Base-by-base conservation (phyloP, 2,113 vertebrate genomes). In the Mirza zaza region DNA sequence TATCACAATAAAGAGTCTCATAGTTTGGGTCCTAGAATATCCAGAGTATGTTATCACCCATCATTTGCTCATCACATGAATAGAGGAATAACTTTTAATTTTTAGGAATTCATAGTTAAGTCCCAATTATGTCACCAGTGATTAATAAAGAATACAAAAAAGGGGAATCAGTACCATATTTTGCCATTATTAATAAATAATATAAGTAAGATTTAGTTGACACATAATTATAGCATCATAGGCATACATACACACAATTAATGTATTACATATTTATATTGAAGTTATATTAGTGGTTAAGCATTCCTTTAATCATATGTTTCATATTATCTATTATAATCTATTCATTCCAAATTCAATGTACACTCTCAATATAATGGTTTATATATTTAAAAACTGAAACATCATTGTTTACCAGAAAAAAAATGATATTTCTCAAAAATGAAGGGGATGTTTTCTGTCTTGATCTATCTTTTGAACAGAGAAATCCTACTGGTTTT, bases 401-500 rank as follows among this genome's bases (percentile, higher is more conserved):
- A 34, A 95, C 23, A 10, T 27, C 52, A 8, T 84, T 96, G 10
- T 97, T 96, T 94, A 67, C 25, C 4, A 80, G 52, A 76, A 76
- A 75, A 42, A 42, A 48, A 42, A 45, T 4, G 79, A 65, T 57
- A 82, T 17, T 79, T 89, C 50, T 93, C 32, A 84, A 94, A 94
- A 67, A 59, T 87, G 32, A 88, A 91, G 45, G 27, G 2, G 23
- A 52, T 92, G 2, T 71, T 97, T 98, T 85, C 25, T 93, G 23
- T 94, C 32, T 76, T 87, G 29, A 83, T 83, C 42, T 91, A 77
- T 85, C 29, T 92, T 92, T 91, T 87, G 50, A 93, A 76, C 36
- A 87, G 55, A 96, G 87, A 94, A 91, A 81, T 61, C 68, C 45
- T 87, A 86, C 83, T 77, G 91, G 91, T 91, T 97, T 94, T 87